These are phyloP conservation scores for Drosophila gunungcola DNA, from an alignment of 1,140 invertebrate genomes.

Conservation along the genomic window DNA sequence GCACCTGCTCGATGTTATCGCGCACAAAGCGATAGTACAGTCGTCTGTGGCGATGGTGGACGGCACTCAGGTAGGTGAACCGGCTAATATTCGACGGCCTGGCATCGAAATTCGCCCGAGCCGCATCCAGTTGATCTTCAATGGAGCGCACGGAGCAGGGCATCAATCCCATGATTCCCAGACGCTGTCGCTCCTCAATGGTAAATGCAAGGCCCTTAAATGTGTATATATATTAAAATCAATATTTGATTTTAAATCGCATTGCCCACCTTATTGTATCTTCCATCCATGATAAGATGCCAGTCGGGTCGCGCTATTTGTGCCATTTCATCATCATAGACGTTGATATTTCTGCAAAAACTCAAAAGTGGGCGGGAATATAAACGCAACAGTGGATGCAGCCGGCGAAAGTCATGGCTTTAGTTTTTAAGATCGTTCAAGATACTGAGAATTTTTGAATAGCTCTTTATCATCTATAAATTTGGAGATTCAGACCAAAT, in stretches of 20 bases:
- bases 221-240: background rate
- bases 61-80: slow-evolving; percentile 92
- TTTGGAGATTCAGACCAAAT: background rate
- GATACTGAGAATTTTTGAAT: background rate
- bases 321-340: slow-evolving; percentile 7
- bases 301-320: slow-evolving; percentile 13
- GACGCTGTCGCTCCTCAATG: slow-evolving; percentile 42
- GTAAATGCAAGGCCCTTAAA: slow-evolving; percentile 47
- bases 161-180: slow-evolving; percentile 91
- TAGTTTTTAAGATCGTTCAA: background rate
- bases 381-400: background rate
- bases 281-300: background rate
- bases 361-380: background rate
- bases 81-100: slow-evolving; percentile 93
- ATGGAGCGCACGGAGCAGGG: slow-evolving; percentile 93
- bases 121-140: slow-evolving; percentile 93
- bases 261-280: slow-evolving; percentile 13
- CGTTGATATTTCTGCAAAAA: background rate
- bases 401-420: background rate
- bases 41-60: slow-evolving; percentile 95
- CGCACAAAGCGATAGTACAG: slow-evolving; percentile 97
- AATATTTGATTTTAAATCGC: no score
- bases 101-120: slow-evolving; percentile 90
- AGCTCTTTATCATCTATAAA: background rate
- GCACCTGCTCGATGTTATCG: slow-evolving; percentile 95